Evolutionary conservation across 2,113 vertebrate species (phyloP), one percentile per base, ranked within the genome.

Genomic region (Phoenicopterus ruber): DNA sequence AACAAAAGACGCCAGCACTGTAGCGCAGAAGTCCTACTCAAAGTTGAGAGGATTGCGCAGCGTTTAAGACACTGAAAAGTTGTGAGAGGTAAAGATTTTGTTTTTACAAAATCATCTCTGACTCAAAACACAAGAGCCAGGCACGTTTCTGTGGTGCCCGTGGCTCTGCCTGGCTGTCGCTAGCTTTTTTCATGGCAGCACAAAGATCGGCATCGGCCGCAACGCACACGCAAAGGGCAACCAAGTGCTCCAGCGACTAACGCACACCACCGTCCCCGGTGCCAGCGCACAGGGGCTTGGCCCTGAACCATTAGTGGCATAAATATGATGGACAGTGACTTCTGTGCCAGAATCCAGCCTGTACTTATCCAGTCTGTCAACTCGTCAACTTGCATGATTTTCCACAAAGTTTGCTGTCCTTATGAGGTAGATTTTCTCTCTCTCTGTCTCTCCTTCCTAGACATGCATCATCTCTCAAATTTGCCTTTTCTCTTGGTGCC

Each of bases 131-230:
- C 42, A 11, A 6, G 36, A 86, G 62, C 29, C 25, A 40, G 36
- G 44, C 38, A 29, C 5, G 1, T 21, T 72, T 15, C 36, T 8
- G 36, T 3, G 13, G 36, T 8, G 36, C 63, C 50, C 15, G 15
- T 5, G 40, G 49, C 44, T 63, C 58, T 17, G 17, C 8, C 0
- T 17, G 46, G 34, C 34, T 32, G 25, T 20, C 2, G 1, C 18
- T 25, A 5, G 25, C 20, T 54, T 54, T 67, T 24, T 36, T 15
- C 17, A 12, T 8, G 21, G 46, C 47, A 67, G 31, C 38, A n/a
- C 12, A 17, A 47, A 79, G 40, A 20, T 34, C 6, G 4, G 29
- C 34, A 28, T 8, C 6, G 0, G 42, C 67, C 4, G 11, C 61
- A 32, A 32, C 10, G 5, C 17, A 8, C 19, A 10, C 1, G 24